A percentile compares a stretch with the other conserved stretches of the same genome.
phyloP scores from a whole-genome alignment of 2,113 vertebrate species.

The Gymnorhina tibicen region DNA sequence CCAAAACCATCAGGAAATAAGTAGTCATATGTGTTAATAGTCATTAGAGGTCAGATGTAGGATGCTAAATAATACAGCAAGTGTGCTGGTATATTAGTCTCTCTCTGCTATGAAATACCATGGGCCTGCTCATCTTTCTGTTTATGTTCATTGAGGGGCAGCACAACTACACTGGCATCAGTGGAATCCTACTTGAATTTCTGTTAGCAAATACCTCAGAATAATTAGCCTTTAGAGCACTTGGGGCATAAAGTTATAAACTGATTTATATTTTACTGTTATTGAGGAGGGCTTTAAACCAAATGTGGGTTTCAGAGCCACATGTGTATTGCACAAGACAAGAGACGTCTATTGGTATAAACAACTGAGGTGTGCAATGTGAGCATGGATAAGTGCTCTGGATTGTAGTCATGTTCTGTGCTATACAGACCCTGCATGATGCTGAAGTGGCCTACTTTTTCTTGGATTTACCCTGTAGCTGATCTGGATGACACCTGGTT shows the following conservation, averaged over 20 bases:
- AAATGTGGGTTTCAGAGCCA: neutral
- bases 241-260: neutral
- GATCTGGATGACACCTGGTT: neutral
- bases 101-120: neutral
- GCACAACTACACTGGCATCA: neutral
- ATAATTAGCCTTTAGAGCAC: neutral
- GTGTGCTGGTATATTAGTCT: neutral
- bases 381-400: neutral
- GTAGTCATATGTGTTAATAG: neutral
- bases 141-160: neutral
- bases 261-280: neutral
- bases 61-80: neutral
- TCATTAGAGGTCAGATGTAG: neutral
- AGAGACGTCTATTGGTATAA: neutral
- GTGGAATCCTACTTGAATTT: neutral
- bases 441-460: neutral
- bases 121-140: neutral
- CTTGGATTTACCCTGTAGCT: neutral
- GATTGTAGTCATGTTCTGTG: neutral
- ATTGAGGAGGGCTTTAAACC: neutral
- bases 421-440: neutral
- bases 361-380: neutral
- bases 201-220: neutral
- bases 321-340: neutral
- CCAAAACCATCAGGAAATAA: neutral